phyloP scores from a whole-genome alignment of 2,888 invertebrate species.

The Strigamia crassipes region DNA sequence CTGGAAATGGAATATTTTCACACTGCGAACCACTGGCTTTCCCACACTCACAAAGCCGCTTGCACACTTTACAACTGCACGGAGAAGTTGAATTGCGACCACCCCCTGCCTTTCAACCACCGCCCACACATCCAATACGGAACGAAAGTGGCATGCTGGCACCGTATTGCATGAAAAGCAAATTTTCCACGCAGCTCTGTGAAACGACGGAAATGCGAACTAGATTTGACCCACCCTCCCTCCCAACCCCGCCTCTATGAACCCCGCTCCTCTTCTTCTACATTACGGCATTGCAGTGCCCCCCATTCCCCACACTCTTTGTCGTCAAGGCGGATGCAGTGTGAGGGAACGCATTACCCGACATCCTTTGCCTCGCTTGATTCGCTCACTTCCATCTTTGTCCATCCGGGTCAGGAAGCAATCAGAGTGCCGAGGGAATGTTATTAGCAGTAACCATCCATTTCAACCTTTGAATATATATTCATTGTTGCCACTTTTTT shows the following conservation, averaged over 20 bases:
- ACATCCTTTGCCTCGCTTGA: constrained; percentile 35
- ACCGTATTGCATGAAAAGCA: constrained; percentile 34
- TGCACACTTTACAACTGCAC: constrained; percentile 30
- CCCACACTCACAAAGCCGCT: constrained; percentile 38
- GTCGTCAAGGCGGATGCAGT: constrained; percentile 33
- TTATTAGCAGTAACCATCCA: constrained; percentile 19
- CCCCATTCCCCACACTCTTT: neutral
- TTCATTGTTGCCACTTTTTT: neutral
- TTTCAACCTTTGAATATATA: neutral
- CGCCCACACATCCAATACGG: constrained; percentile 31
- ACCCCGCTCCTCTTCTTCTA: neutral
- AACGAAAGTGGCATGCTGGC: constrained; percentile 33
- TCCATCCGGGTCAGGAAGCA: constrained; percentile 42
- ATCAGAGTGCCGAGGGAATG: constrained; percentile 29
- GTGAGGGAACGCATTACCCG: constrained; percentile 38
- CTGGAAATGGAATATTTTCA: constrained; percentile 36
- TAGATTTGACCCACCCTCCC: constrained; percentile 33
- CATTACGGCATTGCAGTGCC: neutral
- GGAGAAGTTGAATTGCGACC: constrained; percentile 35
- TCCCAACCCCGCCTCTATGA: neutral
- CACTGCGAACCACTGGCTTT: constrained; percentile 24
- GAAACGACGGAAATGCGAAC: constrained; percentile 39
- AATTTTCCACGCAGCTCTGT: constrained; percentile 25
- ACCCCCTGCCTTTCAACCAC: constrained; percentile 19
- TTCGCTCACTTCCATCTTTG: constrained; percentile 33